Base-by-base conservation (phyloP, 2,888 invertebrate genomes). In the Eristalinus sepulchralis region DNA sequence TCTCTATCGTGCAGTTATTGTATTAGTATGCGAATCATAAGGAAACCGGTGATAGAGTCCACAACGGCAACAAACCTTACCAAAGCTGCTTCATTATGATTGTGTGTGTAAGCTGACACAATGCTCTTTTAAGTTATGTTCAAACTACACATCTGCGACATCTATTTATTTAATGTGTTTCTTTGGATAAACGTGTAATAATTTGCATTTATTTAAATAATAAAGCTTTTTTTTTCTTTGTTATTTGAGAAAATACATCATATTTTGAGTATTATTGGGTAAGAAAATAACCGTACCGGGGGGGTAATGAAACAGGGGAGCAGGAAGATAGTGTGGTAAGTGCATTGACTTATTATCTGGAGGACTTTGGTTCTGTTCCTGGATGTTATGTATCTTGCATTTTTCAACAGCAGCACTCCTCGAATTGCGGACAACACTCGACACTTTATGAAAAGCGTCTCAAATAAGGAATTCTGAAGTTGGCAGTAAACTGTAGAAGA, bases 41-140 rank as follows among this genome's bases (percentile, higher is more conserved):
- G 70, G 10, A 62, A 71, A 57, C 33, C 33, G 66, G 36, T 72
- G 67, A 72, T 72, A 53, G 31, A 39, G 68, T 57, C 34, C 10
- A 60, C 17, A 57, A 66, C 55, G 59, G 57, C 59, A 27, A 39
- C 36, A 70, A 55, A 57, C 20, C 78, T 57, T 73, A 85, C 77
- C 85, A 82, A 85, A 82, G 85, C 82, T 82, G 82, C 77, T 85
- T 77, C 72, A 55, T 72, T 77, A 36, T n/a, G 64, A 63, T 71
- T 80, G 60, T 78, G 73, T 78, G 73, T 82, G 68, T 53, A 39
- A 36, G 22, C 71, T 34, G n/a, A n/a, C 31, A 47, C 57, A 47
- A 73, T 67, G 63, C 59, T 71, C 62, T 76, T 76, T 70, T 57
- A 62, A 39, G 34, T 55, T 70, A 20, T 79, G 63, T 57, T 55